Conservation (phyloP, 1,140 invertebrate species). For the Dendroctonus valens region DNA sequence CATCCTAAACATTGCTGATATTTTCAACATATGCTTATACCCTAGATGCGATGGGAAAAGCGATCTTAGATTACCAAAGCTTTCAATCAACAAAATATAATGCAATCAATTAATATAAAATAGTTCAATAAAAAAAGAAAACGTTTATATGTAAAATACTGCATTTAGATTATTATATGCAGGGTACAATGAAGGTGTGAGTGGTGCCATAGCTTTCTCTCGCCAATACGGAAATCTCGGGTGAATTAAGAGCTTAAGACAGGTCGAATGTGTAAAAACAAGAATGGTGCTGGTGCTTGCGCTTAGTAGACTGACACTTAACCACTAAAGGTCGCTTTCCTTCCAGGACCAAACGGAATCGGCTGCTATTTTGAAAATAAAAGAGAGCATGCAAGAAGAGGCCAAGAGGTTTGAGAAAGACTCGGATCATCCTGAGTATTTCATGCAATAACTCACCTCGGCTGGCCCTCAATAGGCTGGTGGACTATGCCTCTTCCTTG, state of each 20-base stretch:
- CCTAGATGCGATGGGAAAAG: no score
- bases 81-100: no score
- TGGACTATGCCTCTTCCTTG: conserved; percentile 49
- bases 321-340: conserved; percentile 60
- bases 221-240: neutral
- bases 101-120: no score
- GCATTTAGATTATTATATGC: no score
- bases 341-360: conserved; percentile 96
- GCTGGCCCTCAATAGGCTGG: conserved; percentile 46
- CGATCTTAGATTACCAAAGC: no score
- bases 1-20: no score
- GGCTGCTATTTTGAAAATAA: conserved; percentile 98
- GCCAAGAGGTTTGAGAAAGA: conserved; percentile 99
- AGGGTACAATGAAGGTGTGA: neutral
- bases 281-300: conserved; percentile 40
- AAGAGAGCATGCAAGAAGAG: conserved; percentile 99
- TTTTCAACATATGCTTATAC: no score
- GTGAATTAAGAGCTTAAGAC: conserved; percentile 7
- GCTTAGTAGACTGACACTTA: conserved; percentile 52
- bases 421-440: conserved; percentile 94
- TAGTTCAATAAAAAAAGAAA: no score
- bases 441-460: conserved; percentile 78
- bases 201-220: neutral
- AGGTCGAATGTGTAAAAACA: conserved; percentile 26
- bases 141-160: no score